phyloP scores from a whole-genome alignment of 2,113 vertebrate species.

The Cochlearius cochlearius region DNA sequence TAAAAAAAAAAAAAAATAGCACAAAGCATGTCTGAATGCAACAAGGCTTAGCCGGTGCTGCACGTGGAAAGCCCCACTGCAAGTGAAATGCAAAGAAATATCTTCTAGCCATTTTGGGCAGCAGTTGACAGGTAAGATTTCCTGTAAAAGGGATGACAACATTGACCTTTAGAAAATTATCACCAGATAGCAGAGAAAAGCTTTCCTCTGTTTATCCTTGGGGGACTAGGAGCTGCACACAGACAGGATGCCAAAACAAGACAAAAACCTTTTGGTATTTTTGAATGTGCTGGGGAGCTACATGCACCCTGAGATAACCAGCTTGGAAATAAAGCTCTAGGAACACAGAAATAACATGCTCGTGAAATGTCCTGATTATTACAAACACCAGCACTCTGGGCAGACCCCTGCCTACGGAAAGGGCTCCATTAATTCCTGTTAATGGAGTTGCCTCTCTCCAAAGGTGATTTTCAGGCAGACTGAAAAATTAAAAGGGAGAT shows the following conservation, averaged over 20 bases:
- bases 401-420: not conserved
- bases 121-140: conserved; percentile 33
- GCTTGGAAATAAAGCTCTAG: not conserved
- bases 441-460: not conserved
- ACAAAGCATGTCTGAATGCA: not conserved
- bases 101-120: conserved; percentile 16
- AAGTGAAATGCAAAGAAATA: conserved; percentile 13
- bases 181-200: conserved; percentile 33
- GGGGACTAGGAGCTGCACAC: not conserved
- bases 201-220: conserved; percentile 33
- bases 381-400: not conserved
- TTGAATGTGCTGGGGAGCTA: not conserved
- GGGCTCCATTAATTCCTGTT: conserved; percentile 37
- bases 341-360: not conserved
- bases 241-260: conserved; percentile 37
- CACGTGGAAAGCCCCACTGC: not conserved
- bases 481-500: conserved; percentile 37
- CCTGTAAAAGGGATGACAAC: conserved; percentile 36
- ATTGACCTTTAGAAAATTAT: conserved; percentile 62
- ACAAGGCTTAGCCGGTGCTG: not conserved
- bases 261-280: conserved; percentile 5
- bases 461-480: conserved; percentile 25
- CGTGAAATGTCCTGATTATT: not conserved
- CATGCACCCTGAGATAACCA: not conserved
- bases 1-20: not conserved